These are phyloP conservation scores for Spisula solida DNA, from an alignment of 2,888 invertebrate genomes.

Conservation along the genomic window DNA sequence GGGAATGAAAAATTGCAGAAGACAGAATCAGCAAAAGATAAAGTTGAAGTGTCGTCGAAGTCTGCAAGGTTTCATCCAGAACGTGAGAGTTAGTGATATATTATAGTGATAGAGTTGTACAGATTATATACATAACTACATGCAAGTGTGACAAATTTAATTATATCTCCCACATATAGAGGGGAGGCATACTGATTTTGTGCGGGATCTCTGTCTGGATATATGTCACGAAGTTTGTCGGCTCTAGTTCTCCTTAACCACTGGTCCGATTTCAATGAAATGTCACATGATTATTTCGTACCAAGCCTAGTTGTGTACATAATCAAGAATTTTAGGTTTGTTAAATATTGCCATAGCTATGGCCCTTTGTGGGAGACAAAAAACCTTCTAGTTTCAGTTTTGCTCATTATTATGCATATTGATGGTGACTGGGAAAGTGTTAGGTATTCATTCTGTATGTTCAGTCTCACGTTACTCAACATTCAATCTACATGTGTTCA, in stretches of 20 bases:
- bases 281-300: neutral
- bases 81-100: conserved; percentile 53
- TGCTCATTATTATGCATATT: neutral
- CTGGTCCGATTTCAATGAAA: neutral
- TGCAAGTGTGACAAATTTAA: neutral
- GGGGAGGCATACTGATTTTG: neutral
- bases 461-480: neutral
- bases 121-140: neutral
- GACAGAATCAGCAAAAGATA: conserved; percentile 31
- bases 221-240: neutral
- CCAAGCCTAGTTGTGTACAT: too few species aligned
- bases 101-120: neutral
- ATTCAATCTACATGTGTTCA: conserved; percentile 21
- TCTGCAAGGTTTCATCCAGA: conserved; percentile 65
- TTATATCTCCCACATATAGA: neutral
- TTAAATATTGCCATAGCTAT: neutral
- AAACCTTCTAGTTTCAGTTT: neutral
- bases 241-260: neutral
- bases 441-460: neutral
- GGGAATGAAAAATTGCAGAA: conserved; percentile 14
- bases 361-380: neutral
- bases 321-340: too few species aligned
- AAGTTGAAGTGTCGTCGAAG: conserved; percentile 32
- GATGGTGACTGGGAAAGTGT: neutral
- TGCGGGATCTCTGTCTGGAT: neutral